phyloP scores from a whole-genome alignment of 2,113 vertebrate genomes.

The Clarias gariepinus region DNA sequence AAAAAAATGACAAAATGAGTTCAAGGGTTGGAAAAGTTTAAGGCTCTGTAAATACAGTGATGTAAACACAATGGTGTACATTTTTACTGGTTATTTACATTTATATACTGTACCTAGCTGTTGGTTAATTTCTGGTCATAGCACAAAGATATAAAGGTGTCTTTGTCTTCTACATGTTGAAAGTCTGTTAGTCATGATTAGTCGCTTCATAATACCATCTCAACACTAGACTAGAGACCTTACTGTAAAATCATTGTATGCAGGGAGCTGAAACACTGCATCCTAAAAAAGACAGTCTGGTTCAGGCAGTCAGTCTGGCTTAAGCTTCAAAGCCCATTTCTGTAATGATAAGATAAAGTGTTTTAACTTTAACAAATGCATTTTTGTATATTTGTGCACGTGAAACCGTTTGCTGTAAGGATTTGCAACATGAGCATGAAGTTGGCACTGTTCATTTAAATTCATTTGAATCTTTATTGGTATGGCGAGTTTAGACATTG shows the following conservation, averaged over 20 bases:
- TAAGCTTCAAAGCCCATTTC: too few species aligned
- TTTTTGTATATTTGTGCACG: too few species aligned
- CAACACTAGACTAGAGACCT: background rate
- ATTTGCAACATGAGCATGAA: background rate
- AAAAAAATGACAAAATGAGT: too few species aligned
- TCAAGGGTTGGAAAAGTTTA: too few species aligned
- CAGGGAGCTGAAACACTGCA: background rate
- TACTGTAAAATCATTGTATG: background rate
- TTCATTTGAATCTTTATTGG: background rate
- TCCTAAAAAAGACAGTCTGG: background rate
- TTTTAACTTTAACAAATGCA: background rate
- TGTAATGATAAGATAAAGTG: too few species aligned
- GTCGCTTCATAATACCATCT: background rate
- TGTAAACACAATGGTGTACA: too few species aligned
- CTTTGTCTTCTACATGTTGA: background rate
- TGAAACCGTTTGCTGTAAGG: too few species aligned
- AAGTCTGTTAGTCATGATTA: background rate
- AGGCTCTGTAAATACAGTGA: too few species aligned
- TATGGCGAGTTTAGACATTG: background rate
- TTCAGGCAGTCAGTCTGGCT: too few species aligned
- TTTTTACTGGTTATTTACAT: too few species aligned
- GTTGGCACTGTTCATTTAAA: background rate
- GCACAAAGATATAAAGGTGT: background rate
- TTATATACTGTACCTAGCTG: too few species aligned
- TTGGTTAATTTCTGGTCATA: too few species aligned